Conservation (phyloP, 2,113 vertebrate genomes). For the Malurus alboscapulatus region DNA sequence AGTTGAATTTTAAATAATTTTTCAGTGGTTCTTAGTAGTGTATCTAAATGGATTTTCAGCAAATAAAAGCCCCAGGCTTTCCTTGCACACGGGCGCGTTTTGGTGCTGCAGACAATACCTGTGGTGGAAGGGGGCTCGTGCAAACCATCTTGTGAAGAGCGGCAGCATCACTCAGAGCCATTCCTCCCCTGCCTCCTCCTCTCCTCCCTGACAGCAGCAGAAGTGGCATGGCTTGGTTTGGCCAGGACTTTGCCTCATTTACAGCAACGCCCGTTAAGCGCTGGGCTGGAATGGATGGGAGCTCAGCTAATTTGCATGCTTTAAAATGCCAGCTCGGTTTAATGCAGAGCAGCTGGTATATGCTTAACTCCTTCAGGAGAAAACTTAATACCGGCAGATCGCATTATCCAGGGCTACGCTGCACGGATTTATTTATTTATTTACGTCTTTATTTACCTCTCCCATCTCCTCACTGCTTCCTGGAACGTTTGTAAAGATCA, state of each 20-base stretch:
- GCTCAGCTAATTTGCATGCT: constrained; percentile 64
- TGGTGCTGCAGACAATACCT: neutral
- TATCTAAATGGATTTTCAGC: neutral
- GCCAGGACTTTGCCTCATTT: neutral
- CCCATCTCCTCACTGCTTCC: neutral
- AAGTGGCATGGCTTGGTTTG: constrained; percentile 39
- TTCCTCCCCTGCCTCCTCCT: neutral
- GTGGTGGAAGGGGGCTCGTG: constrained; percentile 15
- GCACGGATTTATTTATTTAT: neutral
- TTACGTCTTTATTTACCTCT: neutral
- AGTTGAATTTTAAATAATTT: neutral
- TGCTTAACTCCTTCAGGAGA: constrained; percentile 55
- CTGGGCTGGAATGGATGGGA: constrained; percentile 39
- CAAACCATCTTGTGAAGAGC: neutral
- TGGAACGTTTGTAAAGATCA: neutral
- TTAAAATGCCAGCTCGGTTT: constrained; percentile 71
- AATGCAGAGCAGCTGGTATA: constrained; percentile 66
- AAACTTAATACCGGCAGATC: constrained; percentile 55
- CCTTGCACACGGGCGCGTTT: neutral
- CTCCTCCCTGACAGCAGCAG: neutral
- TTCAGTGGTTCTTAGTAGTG: neutral
- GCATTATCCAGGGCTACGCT: neutral
- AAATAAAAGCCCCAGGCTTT: neutral
- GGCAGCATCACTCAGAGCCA: neutral
- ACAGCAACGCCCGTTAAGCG: constrained; percentile 10